Evolutionary conservation across 2,888 invertebrate genomes (phyloP), one percentile per base, ranked within the genome.

Genomic region (Helleia helle): DNA sequence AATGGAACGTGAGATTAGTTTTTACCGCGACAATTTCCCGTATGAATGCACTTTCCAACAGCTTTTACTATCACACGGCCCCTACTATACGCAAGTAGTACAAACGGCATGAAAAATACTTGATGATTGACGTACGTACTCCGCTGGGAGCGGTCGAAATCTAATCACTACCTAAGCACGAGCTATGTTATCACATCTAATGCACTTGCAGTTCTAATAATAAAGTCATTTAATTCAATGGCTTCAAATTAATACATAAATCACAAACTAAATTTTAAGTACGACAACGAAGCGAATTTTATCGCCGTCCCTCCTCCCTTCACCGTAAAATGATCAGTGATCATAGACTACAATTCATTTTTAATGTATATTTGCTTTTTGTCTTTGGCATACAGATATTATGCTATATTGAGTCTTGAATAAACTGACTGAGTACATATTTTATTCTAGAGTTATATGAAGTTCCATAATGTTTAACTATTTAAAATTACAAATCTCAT

Each of bases 61-160:
- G 80, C 83, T 81, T 81, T 79, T 81, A 83, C 79, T 81, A 81
- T 70, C 71, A 63, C 71, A 65, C 70, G 71, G 69, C 67, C 71
- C 59, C 73, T 71, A 71, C 67, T 74, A 70, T 57, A 62, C 59
- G 67, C 69, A 70, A 79, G 75, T 80, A 76, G 77, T 75, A 79
- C 76, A 76, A 79, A 73, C 76, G 66, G 71, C 75, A 81, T 73
- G 79, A 81, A 80, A 76, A 79, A 79, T 80, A 80, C 69, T 74
- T 65, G 62, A 63, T n/a, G 69, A 74, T 68, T 72, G 76, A 79
- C 79, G 77, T 77, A 73, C 79, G 77, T 77, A 73, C 73, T 71
- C 64, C 71, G 62, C 65, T 71, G 83, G 83, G 83, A 84, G 83
- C 83, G 83, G 83, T 76, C 83, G 69, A 66, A 74, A 68, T 68